These are phyloP conservation scores for Lophura swinhoii DNA, from an alignment of 2,797 vertebrate species.

Conservation along the genomic window DNA sequence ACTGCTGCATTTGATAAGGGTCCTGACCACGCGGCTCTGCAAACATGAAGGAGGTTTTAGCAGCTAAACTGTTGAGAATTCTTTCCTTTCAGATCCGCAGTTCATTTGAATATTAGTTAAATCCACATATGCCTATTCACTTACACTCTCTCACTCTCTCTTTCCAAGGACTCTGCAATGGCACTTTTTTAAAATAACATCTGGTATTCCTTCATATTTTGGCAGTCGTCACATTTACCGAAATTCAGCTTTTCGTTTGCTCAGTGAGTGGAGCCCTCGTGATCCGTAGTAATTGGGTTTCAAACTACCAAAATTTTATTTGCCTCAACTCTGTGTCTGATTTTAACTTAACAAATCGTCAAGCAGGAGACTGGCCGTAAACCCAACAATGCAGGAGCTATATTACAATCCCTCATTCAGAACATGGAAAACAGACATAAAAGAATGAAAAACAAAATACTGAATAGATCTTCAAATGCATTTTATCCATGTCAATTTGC, in stretches of 20 bases:
- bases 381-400: constrained; percentile 33
- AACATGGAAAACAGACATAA: constrained; percentile 47
- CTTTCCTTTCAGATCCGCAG: constrained; percentile 44
- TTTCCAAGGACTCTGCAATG: constrained; percentile 56
- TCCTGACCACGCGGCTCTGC: background rate
- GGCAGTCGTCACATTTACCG: constrained; percentile 51
- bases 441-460: constrained; percentile 61
- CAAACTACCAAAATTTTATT: constrained; percentile 55
- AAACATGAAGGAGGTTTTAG: constrained; percentile 33
- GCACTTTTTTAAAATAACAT: constrained; percentile 67
- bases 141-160: constrained; percentile 1
- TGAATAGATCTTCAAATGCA: constrained; percentile 57
- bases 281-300: constrained; percentile 53
- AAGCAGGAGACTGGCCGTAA: background rate
- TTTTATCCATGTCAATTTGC: constrained; percentile 64
- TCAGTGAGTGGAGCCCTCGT: background rate
- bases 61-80: constrained; percentile 14
- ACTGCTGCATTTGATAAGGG: constrained; percentile 28
- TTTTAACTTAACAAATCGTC: constrained; percentile 45
- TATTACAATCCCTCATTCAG: constrained; percentile 27
- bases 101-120: constrained; percentile 57
- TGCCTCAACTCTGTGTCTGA: background rate
- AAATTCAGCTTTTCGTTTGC: constrained; percentile 67
- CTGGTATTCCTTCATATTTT: constrained; percentile 72
- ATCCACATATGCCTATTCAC: constrained; percentile 31